Evolutionary conservation across 1,140 invertebrate genomes (phyloP).

Genomic region (Tetraneura akinire): DNA sequence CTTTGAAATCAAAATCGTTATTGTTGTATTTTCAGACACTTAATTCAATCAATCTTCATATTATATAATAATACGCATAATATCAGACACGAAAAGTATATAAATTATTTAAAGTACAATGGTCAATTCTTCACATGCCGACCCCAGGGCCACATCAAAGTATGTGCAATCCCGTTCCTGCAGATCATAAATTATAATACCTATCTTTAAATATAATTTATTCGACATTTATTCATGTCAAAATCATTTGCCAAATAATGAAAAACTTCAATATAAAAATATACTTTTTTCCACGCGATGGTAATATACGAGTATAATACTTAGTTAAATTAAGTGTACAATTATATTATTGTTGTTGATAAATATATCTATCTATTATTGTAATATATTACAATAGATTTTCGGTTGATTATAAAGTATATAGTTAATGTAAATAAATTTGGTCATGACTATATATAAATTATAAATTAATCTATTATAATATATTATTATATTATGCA

Average conservation of each 20-base stretch:
- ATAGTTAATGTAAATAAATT: too few relatives aligned
- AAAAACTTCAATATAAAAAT: background rate
- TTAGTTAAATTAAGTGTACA: too few relatives aligned
- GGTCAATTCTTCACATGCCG: conserved; percentile 41
- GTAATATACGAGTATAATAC: too few relatives aligned
- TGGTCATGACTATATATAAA: too few relatives aligned
- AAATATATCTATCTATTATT: too few relatives aligned
- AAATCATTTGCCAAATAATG: conserved; percentile 25
- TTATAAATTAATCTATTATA: too few relatives aligned
- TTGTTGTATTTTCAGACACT: background rate
- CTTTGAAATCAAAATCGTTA: background rate
- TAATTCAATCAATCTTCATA: conserved; percentile 35
- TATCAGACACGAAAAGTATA: conserved; percentile 34
- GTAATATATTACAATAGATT: too few relatives aligned
- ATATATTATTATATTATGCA: too few relatives aligned
- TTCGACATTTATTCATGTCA: conserved; percentile 24
- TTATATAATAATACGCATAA: background rate
- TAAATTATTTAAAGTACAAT: conserved; percentile 33
- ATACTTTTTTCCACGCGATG: too few relatives aligned
- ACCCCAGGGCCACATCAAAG: conserved; percentile 21
- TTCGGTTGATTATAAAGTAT: too few relatives aligned
- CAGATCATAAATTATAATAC: conserved; percentile 44
- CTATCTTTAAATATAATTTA: conserved; percentile 29
- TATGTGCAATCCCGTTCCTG: background rate
- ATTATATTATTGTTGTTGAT: too few relatives aligned